Conservation (phyloP, 2,797 vertebrate genomes). For the Spondyliosoma cantharus region DNA sequence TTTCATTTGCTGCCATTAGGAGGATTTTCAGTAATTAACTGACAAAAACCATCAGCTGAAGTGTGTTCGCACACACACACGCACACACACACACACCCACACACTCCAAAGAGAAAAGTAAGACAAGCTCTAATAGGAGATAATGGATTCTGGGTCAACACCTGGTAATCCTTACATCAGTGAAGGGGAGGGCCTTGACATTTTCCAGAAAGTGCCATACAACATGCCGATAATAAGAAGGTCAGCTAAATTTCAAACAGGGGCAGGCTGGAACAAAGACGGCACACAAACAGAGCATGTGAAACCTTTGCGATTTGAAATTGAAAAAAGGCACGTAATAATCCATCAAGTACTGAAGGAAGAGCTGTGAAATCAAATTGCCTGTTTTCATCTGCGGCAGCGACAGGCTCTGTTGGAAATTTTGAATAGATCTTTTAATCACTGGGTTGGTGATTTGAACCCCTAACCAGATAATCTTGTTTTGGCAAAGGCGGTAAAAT, state of each 20-base stretch:
- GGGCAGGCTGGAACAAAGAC: slow-evolving; percentile 58
- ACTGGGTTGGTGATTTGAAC: slow-evolving; percentile 74
- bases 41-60: slow-evolving; percentile 27
- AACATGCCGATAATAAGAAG: slow-evolving; percentile 72
- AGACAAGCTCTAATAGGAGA: slow-evolving; percentile 78
- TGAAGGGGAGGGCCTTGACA: slow-evolving; percentile 73
- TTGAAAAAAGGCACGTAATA: slow-evolving; percentile 30
- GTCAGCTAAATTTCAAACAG: slow-evolving; percentile 67
- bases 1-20: not conserved
- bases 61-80: not conserved
- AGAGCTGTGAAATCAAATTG: slow-evolving; percentile 55
- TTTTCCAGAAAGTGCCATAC: slow-evolving; percentile 76
- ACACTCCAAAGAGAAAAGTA: slow-evolving; percentile 46
- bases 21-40: slow-evolving; percentile 5
- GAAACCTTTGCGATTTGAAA: slow-evolving; percentile 49
- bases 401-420: slow-evolving; percentile 55
- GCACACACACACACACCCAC: slow-evolving; percentile 22
- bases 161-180: slow-evolving; percentile 81
- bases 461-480: slow-evolving; percentile 71
- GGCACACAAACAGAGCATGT: slow-evolving; percentile 52
- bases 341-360: slow-evolving; percentile 12
- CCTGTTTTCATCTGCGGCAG: slow-evolving; percentile 57
- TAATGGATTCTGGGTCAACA: slow-evolving; percentile 84
- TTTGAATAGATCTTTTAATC: slow-evolving; percentile 73
- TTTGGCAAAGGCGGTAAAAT: slow-evolving; percentile 69